Conservation (phyloP, 1,140 invertebrate genomes). For the Matsumurasca onukii region DNA sequence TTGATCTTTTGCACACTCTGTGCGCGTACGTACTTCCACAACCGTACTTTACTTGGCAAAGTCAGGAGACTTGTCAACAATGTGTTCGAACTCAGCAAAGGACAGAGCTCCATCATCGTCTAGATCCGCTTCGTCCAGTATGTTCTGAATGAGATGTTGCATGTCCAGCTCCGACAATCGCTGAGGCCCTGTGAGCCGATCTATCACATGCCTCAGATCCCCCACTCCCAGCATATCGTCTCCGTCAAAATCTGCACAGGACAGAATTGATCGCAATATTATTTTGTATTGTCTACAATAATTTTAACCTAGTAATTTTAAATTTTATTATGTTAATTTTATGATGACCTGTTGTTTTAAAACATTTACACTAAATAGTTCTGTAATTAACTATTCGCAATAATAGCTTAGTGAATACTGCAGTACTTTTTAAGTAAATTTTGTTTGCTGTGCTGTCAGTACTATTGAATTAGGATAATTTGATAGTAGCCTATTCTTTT, state of each 20-base stretch:
- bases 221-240: slow-evolving; percentile 84
- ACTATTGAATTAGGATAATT: too few relatives aligned
- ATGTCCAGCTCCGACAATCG: slow-evolving; percentile 67
- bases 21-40: too few relatives aligned
- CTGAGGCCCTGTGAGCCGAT: slow-evolving; percentile 66
- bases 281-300: background rate
- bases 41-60: slow-evolving; percentile 82
- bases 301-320: too few relatives aligned
- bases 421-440: too few relatives aligned
- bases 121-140: slow-evolving; percentile 86
- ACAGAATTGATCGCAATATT: slow-evolving; percentile 30
- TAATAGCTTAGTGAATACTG: too few relatives aligned
- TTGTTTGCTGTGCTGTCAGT: too few relatives aligned
- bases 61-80: slow-evolving; percentile 90
- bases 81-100: slow-evolving; percentile 94
- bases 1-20: too few relatives aligned
- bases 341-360: too few relatives aligned
- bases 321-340: too few relatives aligned
- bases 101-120: slow-evolving; percentile 90
- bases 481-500: too few relatives aligned
- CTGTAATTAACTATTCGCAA: too few relatives aligned
- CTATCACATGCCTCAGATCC: slow-evolving; percentile 71
- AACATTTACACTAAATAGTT: too few relatives aligned
- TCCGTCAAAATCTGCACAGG: slow-evolving; percentile 82
- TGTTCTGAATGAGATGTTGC: slow-evolving; percentile 69